Conservation (phyloP, 2,888 invertebrate genomes). For the Leucania comma region DNA sequence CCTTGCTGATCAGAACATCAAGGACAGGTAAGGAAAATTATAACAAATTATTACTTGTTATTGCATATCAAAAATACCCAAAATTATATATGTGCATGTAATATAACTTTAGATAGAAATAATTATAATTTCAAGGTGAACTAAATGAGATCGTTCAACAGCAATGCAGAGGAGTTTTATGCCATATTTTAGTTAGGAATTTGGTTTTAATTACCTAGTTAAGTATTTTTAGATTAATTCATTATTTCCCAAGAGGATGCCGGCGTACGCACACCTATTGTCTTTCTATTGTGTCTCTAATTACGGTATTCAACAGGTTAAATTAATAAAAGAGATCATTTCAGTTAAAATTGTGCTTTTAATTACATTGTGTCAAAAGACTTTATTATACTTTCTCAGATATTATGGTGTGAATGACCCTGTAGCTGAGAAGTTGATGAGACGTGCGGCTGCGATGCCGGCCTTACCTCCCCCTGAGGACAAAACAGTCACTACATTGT, state of each 20-base stretch:
- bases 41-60: neutral
- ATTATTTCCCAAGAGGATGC: no score
- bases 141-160: no score
- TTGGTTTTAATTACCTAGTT: no score
- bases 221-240: no score
- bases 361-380: neutral
- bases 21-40: conserved; percentile 91
- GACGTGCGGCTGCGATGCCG: conserved; percentile 97
- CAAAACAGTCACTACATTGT: conserved; percentile 98
- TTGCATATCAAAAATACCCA: neutral
- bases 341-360: no score
- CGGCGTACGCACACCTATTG: no score
- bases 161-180: no score
- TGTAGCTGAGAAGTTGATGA: conserved; percentile 98
- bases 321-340: no score
- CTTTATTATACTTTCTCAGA: conserved; percentile 75
- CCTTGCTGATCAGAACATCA: conserved; percentile 98
- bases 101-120: neutral
- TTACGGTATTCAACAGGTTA: no score
- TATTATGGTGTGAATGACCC: conserved; percentile 99
- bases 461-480: conserved; percentile 99
- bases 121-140: neutral
- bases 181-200: no score
- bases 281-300: no score
- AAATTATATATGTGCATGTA: neutral